Base-by-base conservation (phyloP, 1,140 invertebrate genomes). In the Heliconius congener region DNA sequence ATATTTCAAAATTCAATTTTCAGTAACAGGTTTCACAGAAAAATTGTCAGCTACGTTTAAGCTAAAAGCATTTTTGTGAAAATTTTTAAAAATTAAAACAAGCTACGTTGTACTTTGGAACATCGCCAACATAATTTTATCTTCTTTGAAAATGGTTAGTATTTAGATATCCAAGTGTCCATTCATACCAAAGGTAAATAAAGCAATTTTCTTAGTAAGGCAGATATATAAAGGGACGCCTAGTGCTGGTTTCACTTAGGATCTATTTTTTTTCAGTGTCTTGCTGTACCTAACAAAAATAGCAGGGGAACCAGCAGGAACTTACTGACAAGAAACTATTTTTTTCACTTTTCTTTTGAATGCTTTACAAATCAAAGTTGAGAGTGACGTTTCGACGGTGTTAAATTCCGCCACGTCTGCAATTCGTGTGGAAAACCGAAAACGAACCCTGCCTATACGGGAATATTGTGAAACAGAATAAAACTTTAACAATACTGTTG, bases 91-190 rank as follows among this genome's bases (percentile, higher is more conserved):
- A 42, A 72, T 27, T 77, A 52, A 30, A 37, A 34, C 27, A 57
- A 77, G 9, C 34, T 57, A 19, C 13, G 18, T 50, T 37, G 71
- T 23, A 77, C 2, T 57, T 77, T 77, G 76, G 66, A 77, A 72
- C 60, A n/a, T 77, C 16, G 76, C 76, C 76, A 52, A 19, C 18
- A 52, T 19, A 72, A 77, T 60, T 60, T 23, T 60, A 60, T 60
- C n/a, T 52, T 57, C 55, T 57, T 57, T 57, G 6, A 57, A n/a
- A 57, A 4, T 23, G 0, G n/a, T 23, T 23, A 57, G 11, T 11
- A 57, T 57, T 57, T n/a, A 57, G 55, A 57, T 23, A 57, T 23
- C 8, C 8, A 57, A 23, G 55, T 57, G n/a, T 8, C n/a, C 23
- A 57, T 46, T 46, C 13, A 13, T 11, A 9, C 3, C 42, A 46